Evolutionary conservation across 2,113 vertebrate genomes (phyloP), one percentile per base, ranked within the genome.

Genomic region (Malurus melanocephalus): DNA sequence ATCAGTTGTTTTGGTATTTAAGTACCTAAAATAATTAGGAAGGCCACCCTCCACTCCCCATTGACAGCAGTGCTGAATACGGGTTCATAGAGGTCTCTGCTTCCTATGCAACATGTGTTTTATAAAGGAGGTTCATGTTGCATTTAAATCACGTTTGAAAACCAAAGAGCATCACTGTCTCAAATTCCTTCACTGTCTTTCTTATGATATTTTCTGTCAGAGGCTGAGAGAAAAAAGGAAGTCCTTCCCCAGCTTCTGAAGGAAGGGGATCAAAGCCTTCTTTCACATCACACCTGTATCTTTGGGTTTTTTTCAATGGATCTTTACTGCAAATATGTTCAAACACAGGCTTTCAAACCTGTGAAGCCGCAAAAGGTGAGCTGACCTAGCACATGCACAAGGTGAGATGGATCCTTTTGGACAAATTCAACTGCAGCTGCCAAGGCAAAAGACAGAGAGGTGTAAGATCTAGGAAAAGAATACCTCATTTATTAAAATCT

Each of bases 301-400:
- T 75, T 88, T 81, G 13, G 3, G 19, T 71, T 77, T 71, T 57
- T 55, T 30, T 7, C 12, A 56, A 33, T 35, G 75, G 56, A 91
- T 80, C 73, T 40, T 23, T 12, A 67, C 52, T 40, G 65, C n/a
- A 72, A 56, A 18, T 67, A 55, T 4, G 2, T 90, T 93, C 76
- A 80, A 80, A 74, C 16, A 60, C 0, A 1, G 11, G 4, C 17
- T 62, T 86, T 86, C 53, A 78, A 89, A 78, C 8, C 52, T 8
- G 13, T 6, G 2, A 72, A 86, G 40, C 53, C 24, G 9, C 22
- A 35, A 56, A 74, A 83, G 38, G 26, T 43, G 24, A 94, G 45
- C 20, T 74, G 48, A 80, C 5, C 28, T 1, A 4, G n/a, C 7
- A 86, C 0, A 0, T 33, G 30, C 1, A 2, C 0, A 0, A 82